These are phyloP conservation scores for Enteromius argenteus DNA, from an alignment of 2,797 vertebrate genomes.

Conservation along the genomic window DNA sequence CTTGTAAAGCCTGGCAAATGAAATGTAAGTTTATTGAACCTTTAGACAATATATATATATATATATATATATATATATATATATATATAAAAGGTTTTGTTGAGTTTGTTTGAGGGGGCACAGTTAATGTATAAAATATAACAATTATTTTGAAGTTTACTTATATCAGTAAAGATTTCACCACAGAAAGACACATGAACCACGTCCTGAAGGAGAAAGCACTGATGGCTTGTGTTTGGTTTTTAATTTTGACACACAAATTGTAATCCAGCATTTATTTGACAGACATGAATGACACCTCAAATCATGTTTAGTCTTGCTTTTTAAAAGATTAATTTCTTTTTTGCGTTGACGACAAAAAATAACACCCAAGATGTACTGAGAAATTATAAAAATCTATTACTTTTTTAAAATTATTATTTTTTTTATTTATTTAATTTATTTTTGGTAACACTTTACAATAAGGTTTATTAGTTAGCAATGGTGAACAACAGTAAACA, in stretches of 20 bases:
- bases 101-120: neutral
- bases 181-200: neutral
- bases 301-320: neutral
- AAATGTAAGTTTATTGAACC: neutral
- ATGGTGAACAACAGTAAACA: too few relatives aligned
- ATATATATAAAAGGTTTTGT: neutral
- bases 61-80: too few relatives aligned
- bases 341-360: neutral
- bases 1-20: neutral
- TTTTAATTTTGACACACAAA: neutral
- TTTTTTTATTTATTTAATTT: too few relatives aligned
- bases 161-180: neutral
- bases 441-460: too few relatives aligned
- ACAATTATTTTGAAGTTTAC: neutral
- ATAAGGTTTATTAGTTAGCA: too few relatives aligned
- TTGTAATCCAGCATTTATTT: neutral
- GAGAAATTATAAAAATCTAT: neutral
- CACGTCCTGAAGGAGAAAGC: neutral
- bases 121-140: neutral
- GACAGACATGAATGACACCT: neutral
- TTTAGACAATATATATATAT: neutral
- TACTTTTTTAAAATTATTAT: neutral
- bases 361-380: neutral
- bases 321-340: neutral
- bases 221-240: neutral